phyloP scores from a whole-genome alignment of 2,888 invertebrate genomes.

The Linnaemya tessellans region DNA sequence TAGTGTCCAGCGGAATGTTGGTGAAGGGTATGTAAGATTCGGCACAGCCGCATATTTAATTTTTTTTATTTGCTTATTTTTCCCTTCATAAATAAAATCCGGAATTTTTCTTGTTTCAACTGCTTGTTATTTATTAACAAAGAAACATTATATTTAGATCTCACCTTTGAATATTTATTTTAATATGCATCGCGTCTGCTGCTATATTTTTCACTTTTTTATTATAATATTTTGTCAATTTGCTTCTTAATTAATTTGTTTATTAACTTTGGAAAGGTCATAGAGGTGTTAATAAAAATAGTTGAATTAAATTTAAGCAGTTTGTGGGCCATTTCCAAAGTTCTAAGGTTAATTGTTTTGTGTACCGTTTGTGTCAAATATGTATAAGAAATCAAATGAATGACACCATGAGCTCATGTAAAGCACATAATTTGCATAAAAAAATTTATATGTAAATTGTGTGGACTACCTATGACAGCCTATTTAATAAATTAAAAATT shows the following conservation, averaged over 20 bases:
- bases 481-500: too few species aligned
- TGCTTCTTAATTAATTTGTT: neutral
- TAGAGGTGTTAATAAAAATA: constrained; percentile 5
- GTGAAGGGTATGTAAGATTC: too few species aligned
- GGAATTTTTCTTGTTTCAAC: constrained; percentile 8
- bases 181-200: constrained; percentile 33
- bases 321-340: neutral
- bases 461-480: too few species aligned
- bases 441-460: too few species aligned
- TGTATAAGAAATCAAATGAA: too few species aligned
- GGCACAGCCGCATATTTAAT: too few species aligned
- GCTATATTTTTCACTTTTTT: neutral
- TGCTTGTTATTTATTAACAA: constrained; percentile 26
- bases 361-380: too few species aligned
- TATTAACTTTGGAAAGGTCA: constrained; percentile 7
- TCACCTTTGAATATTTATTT: constrained; percentile 41
- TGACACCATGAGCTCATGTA: too few species aligned
- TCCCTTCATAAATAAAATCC: constrained; percentile 23
- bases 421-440: too few species aligned
- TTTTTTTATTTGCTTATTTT: too few species aligned
- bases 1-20: too few species aligned
- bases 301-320: neutral
- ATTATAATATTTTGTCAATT: constrained; percentile 19
- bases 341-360: too few species aligned
- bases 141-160: constrained; percentile 11